A percentile compares a stretch with the other conserved stretches of the same genome.
phyloP scores from a whole-genome alignment of 1,140 invertebrate species.

The Gyrodactylus bullatarudis region DNA sequence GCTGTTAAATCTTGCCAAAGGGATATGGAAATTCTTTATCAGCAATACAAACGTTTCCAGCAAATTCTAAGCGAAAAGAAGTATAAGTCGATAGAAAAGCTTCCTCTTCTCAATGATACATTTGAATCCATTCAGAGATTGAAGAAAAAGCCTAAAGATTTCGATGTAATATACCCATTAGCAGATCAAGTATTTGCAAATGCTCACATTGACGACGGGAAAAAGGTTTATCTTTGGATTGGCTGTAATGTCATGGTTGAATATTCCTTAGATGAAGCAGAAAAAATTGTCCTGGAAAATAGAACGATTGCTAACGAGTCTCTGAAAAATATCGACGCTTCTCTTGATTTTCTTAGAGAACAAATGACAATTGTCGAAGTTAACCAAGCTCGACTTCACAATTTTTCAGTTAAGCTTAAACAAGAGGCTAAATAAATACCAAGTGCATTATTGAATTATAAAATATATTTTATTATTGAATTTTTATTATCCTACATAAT shows the following conservation, averaged over 20 bases:
- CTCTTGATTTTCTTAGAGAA: background rate
- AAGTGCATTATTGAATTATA: too few relatives aligned
- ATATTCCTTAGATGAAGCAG: background rate
- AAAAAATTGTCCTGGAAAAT: background rate
- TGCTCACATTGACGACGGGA: background rate
- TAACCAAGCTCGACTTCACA: background rate
- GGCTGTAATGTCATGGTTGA: background rate
- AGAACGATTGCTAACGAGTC: background rate
- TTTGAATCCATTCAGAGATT: background rate
- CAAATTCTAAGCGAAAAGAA: background rate
- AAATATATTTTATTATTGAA: too few relatives aligned
- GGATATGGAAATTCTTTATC: background rate
- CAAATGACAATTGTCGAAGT: conserved; percentile 2
- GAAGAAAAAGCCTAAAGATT: background rate
- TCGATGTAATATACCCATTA: background rate
- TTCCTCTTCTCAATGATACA: background rate
- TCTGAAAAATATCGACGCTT: background rate
- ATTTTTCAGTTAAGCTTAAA: background rate
- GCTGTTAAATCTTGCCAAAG: background rate
- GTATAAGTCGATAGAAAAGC: background rate
- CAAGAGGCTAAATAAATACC: background rate
- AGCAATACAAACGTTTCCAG: background rate
- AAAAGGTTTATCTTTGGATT: background rate
- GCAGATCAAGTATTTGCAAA: background rate
- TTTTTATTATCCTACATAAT: too few relatives aligned